Evolutionary conservation across 2,113 vertebrate genomes (phyloP), one percentile per base, ranked within the genome.

Genomic region (Phyllostomus hastatus): DNA sequence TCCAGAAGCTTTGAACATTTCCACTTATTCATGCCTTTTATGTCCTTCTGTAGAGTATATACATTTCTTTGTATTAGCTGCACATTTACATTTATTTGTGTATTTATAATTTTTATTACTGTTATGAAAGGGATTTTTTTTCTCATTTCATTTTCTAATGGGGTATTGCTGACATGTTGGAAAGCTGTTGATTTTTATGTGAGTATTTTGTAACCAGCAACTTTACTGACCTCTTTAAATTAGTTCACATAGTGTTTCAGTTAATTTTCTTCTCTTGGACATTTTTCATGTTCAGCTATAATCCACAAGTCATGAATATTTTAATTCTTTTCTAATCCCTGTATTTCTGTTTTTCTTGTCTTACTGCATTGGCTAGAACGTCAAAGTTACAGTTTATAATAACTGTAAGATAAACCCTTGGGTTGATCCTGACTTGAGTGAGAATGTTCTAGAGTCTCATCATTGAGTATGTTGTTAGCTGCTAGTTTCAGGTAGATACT

Each of bases 271-370:
- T 75, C 28, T 76, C n/a, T 79, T 54, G 33, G 22, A 24, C 17
- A 82, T 90, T 69, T 79, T 70, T 79, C 5, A 20, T 61, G 14
- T 79, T 95, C n/a, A 61, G 0, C 50, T 80, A 1, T 83, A 82
- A 92, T 16, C 26, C 46, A 81, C 46, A 95, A 28, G 52, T 83
- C 41, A 46, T 6, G 19, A 61, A 6, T 72, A 73, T 75, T 93
- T 91, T 92, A 75, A n/a, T n/a, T 69, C 9, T 70, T 72, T 66
- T 28, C 48, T 1, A 48, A 24, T 59, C 24, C 46, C 70, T 76
- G 6, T 54, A 52, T 33, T 59, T 86, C 11, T 75, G 33, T 78
- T 94, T 96, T 96, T 97, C 54, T 79, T 95, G 35, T 79, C 86
- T 70, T 96, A n/a, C 20, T 93, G 28, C 43, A 57, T 70, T 97